These are phyloP conservation scores for Dunckerocampus dactyliophorus DNA, from an alignment of 2,113 vertebrate species.

Conservation along the genomic window DNA sequence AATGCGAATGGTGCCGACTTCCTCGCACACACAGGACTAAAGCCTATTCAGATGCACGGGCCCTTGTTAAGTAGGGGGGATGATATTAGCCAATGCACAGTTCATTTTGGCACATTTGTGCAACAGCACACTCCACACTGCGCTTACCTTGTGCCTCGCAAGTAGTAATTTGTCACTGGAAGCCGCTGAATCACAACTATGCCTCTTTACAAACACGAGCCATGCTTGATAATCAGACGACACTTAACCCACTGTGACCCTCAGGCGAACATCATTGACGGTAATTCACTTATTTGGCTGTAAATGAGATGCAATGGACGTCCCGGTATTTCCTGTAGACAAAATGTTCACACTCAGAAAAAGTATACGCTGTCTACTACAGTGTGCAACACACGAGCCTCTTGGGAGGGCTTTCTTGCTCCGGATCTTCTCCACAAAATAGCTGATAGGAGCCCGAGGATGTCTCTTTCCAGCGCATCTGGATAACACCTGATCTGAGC, in stretches of 20 bases:
- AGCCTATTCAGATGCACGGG: slow-evolving; percentile 85
- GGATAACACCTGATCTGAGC: slow-evolving; percentile 50
- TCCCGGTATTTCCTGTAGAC: neutral
- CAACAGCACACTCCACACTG: slow-evolving; percentile 22
- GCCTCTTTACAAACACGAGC: slow-evolving; percentile 27
- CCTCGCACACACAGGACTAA: slow-evolving; percentile 85
- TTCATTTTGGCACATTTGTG: slow-evolving; percentile 51
- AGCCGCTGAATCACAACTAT: slow-evolving; percentile 12
- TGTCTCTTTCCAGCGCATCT: slow-evolving; percentile 42
- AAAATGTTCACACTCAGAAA: neutral
- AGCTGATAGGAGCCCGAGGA: slow-evolving; percentile 25
- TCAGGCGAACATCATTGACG: slow-evolving; percentile 15
- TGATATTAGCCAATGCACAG: slow-evolving; percentile 43
- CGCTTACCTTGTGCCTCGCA: slow-evolving; percentile 23
- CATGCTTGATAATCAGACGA: slow-evolving; percentile 20
- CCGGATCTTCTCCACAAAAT: slow-evolving; percentile 25
- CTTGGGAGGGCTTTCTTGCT: slow-evolving; percentile 23
- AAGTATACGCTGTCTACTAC: neutral
- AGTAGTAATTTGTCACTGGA: slow-evolving; percentile 34
- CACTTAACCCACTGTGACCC: slow-evolving; percentile 19
- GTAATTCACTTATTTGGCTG: neutral
- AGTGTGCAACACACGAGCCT: slow-evolving; percentile 4
- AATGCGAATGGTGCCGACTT: slow-evolving; percentile 94
- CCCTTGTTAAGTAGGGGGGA: slow-evolving; percentile 56
- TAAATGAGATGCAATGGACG: neutral